These are phyloP conservation scores for Triplophysa tibetana DNA, from an alignment of 2,113 vertebrate genomes.

Conservation along the genomic window DNA sequence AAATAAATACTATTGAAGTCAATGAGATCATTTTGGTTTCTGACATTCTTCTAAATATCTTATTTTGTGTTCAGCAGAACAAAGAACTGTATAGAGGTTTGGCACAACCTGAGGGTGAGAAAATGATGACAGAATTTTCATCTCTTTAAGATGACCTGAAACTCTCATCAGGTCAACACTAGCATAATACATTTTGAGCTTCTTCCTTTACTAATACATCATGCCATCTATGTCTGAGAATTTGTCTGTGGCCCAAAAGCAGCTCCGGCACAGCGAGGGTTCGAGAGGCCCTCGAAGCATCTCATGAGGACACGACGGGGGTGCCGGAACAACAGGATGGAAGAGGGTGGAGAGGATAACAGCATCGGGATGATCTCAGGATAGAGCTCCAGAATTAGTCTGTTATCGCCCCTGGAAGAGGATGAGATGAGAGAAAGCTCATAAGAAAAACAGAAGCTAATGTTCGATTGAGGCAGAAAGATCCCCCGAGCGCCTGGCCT, in stretches of 20 bases:
- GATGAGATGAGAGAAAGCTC: conserved; percentile 19
- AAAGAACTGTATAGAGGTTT: no score
- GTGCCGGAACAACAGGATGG: conserved; percentile 31
- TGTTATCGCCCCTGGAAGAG: conserved; percentile 24
- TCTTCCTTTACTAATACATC: background rate
- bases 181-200: no score
- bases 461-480: conserved; percentile 5
- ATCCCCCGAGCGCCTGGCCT: conserved; percentile 32
- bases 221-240: background rate
- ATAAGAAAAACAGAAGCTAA: conserved; percentile 26
- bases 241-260: conserved; percentile 6
- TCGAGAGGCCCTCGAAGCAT: conserved; percentile 8
- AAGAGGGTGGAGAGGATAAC: conserved; percentile 22
- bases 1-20: no score
- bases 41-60: no score
- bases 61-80: no score
- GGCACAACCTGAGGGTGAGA: no score
- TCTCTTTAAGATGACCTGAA: no score
- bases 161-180: no score
- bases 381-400: conserved; percentile 34
- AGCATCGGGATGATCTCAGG: conserved; percentile 21
- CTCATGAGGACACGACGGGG: conserved; percentile 21
- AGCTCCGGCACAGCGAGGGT: background rate
- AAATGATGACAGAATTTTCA: no score
- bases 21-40: no score